Conservation (phyloP, 2,797 vertebrate genomes). For the Crocodylus rhombifer region DNA sequence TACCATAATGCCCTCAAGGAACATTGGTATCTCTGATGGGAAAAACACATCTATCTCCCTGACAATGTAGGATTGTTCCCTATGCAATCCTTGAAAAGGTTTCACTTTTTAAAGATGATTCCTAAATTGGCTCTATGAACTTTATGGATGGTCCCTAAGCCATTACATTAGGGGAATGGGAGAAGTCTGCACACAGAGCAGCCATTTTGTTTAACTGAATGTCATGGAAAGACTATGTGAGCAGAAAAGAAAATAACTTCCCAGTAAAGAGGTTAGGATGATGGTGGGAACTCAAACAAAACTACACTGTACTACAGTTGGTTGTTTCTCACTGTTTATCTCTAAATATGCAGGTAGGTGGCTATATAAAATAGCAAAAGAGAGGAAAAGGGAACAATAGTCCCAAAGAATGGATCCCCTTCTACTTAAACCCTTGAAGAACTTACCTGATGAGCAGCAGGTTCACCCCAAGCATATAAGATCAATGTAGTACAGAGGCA, state of each 20-base stretch:
- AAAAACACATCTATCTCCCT: background rate
- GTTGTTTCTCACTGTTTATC: background rate
- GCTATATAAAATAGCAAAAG: no score
- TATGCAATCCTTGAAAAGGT: background rate
- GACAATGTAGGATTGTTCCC: background rate
- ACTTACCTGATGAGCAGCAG: background rate
- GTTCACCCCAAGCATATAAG: background rate
- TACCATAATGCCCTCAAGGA: background rate
- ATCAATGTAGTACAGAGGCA: background rate
- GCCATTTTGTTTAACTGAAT: background rate
- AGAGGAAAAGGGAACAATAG: background rate
- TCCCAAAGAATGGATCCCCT: background rate
- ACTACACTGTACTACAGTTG: background rate
- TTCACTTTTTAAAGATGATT: background rate
- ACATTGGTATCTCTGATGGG: background rate
- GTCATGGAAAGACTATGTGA: background rate
- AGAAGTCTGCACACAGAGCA: fast-evolving
- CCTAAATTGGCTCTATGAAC: background rate
- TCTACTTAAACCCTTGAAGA: background rate
- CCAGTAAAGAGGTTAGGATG: background rate
- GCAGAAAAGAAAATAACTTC: background rate
- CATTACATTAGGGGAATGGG: fast-evolving
- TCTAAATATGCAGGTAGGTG: no score
- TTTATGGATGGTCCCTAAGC: background rate
- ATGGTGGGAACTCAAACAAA: fast-evolving